These are phyloP conservation scores for Perca schrenkii DNA, from an alignment of 2,113 vertebrate species.

Conservation along the genomic window DNA sequence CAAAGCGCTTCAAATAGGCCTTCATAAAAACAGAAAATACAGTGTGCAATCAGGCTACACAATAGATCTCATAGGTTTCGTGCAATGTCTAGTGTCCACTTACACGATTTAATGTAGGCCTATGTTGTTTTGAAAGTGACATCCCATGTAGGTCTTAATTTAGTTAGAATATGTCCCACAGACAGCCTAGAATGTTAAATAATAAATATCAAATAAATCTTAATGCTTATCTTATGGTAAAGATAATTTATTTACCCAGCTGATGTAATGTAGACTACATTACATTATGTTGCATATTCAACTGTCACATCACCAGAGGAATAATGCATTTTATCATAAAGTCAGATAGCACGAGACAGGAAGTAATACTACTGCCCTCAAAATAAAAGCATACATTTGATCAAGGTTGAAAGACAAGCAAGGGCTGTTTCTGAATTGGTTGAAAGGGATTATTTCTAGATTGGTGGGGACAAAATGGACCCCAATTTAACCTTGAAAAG, in stretches of 20 bases:
- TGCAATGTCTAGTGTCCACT: background rate
- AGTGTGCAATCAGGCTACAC: background rate
- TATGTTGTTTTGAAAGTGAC: background rate
- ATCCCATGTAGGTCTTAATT: background rate
- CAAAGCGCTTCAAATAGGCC: background rate
- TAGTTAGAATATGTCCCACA: background rate
- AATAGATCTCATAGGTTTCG: background rate
- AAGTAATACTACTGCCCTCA: slow-evolving; percentile 8
- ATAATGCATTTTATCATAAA: background rate
- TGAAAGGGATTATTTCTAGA: background rate
- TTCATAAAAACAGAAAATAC: background rate
- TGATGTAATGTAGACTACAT: background rate
- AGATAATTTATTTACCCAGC: background rate
- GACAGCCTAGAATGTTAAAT: background rate
- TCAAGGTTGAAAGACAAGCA: background rate
- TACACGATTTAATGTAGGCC: background rate
- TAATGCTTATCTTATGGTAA: background rate
- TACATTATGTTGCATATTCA: background rate
- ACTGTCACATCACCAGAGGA: background rate
- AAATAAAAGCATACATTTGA: slow-evolving; percentile 25
- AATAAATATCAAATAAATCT: background rate
- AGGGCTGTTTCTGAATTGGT: background rate
- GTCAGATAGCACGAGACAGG: background rate
- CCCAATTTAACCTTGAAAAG: background rate
- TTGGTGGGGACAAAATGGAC: background rate